phyloP scores from a whole-genome alignment of 2,113 vertebrate genomes.

The Cephalophus harveyi region DNA sequence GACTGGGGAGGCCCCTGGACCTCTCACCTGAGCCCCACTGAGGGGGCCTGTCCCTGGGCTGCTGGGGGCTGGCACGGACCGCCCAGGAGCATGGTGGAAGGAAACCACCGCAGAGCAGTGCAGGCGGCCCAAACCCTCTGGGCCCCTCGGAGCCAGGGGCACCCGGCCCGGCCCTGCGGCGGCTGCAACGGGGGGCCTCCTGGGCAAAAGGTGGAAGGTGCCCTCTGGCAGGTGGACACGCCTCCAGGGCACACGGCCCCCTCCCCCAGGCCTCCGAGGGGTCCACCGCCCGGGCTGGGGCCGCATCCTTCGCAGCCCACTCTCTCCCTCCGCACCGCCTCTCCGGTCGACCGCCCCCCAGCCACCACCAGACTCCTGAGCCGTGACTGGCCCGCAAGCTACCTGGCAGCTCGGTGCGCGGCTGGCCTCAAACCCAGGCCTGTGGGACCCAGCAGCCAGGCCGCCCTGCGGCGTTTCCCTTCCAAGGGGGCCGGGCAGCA shows the following conservation, averaged over 20 bases:
- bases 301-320: background rate
- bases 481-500: background rate
- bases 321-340: too few relatives aligned
- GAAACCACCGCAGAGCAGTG: accelerated
- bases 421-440: background rate
- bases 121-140: accelerated
- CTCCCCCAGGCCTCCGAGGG: background rate
- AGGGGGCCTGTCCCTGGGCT: accelerated
- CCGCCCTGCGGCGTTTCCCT: background rate
- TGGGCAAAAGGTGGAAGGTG: background rate
- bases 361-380: background rate
- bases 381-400: background rate
- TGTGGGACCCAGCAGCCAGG: background rate
- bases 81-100: accelerated
- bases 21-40: background rate
- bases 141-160: background rate
- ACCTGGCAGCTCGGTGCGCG: background rate
- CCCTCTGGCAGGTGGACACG: background rate
- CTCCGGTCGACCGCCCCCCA: accelerated
- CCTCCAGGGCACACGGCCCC: accelerated
- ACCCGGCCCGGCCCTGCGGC: accelerated
- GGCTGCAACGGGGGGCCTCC: background rate
- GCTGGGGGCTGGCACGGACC: accelerated
- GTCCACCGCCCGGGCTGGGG: accelerated
- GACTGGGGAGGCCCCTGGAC: accelerated